These are phyloP conservation scores for Conger conger DNA, from an alignment of 2,113 vertebrate species.

Conservation along the genomic window DNA sequence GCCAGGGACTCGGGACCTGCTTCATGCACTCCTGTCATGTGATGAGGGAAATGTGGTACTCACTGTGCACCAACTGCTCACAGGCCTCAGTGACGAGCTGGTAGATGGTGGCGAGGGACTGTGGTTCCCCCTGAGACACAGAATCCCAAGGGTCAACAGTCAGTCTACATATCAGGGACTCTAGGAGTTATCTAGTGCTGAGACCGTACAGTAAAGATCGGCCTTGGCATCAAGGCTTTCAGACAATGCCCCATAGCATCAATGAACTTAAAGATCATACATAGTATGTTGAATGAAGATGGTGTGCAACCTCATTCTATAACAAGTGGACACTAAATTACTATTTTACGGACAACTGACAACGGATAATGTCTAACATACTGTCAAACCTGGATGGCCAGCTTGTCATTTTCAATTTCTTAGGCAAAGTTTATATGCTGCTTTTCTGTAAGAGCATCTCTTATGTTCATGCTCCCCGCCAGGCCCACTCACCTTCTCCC, in stretches of 20 bases:
- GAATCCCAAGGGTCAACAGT: background rate
- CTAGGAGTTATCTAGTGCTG: too few relatives aligned
- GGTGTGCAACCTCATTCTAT: background rate
- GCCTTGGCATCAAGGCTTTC: background rate
- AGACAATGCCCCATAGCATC: background rate
- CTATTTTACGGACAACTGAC: background rate
- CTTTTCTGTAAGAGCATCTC: too few relatives aligned
- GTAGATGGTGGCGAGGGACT: constrained; percentile 84
- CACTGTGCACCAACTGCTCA: constrained; percentile 86
- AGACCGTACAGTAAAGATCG: background rate
- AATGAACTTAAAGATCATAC: background rate
- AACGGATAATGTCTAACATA: too few relatives aligned
- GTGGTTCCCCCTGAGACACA: constrained; percentile 81
- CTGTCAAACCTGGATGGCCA: too few relatives aligned
- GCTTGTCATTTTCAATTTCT: too few relatives aligned
- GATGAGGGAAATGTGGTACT: constrained; percentile 49
- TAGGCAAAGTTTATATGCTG: too few relatives aligned
- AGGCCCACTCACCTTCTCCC: constrained; percentile 82
- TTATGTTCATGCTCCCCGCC: too few relatives aligned
- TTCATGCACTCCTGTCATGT: background rate
- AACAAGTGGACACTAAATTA: background rate
- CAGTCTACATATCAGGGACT: background rate
- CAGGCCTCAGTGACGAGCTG: constrained; percentile 90
- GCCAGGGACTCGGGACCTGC: background rate
- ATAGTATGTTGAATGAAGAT: background rate